Conservation (phyloP, 2,888 invertebrate species). For the Dasysyrphus tricinctus region DNA sequence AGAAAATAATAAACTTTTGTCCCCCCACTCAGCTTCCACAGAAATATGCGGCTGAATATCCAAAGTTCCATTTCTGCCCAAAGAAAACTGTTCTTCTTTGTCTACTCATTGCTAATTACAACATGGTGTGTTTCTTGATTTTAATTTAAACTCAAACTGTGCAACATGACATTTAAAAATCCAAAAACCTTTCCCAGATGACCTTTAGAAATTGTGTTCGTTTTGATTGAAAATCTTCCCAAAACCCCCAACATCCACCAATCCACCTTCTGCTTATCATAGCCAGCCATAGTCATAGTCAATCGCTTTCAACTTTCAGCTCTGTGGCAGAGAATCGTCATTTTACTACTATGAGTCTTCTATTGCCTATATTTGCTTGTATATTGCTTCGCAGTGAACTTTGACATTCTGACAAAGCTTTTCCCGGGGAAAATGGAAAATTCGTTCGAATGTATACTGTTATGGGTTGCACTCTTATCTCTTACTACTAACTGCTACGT, state of each 20-base stretch:
- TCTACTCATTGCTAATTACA: constrained; percentile 26
- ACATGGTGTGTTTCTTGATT: constrained; percentile 42
- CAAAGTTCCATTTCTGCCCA: not conserved
- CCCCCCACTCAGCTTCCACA: not conserved
- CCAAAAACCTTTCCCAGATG: constrained; percentile 45
- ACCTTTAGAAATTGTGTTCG: constrained; percentile 61
- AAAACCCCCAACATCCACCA: constrained; percentile 12
- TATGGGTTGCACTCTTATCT: constrained; percentile 63
- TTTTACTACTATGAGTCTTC: constrained; percentile 49
- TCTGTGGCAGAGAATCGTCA: constrained; percentile 23
- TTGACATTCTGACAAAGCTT: constrained; percentile 73
- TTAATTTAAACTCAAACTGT: constrained; percentile 45
- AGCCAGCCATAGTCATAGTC: not conserved
- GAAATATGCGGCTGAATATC: too few relatives aligned
- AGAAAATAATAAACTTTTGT: not conserved
- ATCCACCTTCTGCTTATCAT: not conserved
- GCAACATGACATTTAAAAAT: constrained; percentile 57
- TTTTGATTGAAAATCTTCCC: constrained; percentile 63
- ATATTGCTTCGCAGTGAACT: constrained; percentile 60
- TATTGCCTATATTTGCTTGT: constrained; percentile 46
- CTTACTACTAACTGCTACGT: constrained; percentile 35
- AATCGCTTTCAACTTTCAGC: constrained; percentile 42
- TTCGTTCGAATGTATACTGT: constrained; percentile 46
- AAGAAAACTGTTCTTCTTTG: not conserved
- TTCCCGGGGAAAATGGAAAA: constrained; percentile 71